These are phyloP conservation scores for Camponotus fellah DNA, from an alignment of 2,888 invertebrate species.

Conservation along the genomic window DNA sequence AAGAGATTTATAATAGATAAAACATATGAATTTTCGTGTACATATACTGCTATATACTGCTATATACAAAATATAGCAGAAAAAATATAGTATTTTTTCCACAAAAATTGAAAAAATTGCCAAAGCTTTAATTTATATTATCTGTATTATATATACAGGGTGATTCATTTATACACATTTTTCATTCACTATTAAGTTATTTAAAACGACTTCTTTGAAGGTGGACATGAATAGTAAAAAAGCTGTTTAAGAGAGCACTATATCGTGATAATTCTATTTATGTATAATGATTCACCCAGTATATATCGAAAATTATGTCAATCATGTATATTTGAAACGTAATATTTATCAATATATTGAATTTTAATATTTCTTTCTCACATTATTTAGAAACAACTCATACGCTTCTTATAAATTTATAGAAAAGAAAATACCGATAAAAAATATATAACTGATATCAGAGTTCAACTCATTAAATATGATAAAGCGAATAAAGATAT, in stretches of 20 bases:
- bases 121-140: constrained; percentile 7
- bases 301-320: constrained; percentile 33
- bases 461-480: constrained; percentile 18
- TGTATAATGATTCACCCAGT: constrained; percentile 33
- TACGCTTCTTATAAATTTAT: constrained; percentile 9
- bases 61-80: background rate
- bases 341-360: constrained; percentile 17
- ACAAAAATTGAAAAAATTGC: constrained; percentile 12
- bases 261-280: background rate
- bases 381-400: constrained; percentile 16
- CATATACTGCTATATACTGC: no score
- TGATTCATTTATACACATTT: background rate
- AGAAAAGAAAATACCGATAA: background rate
- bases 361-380: background rate
- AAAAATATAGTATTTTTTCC: background rate
- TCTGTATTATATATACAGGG: constrained; percentile 19
- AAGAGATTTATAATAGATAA: background rate
- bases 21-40: background rate
- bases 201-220: background rate
- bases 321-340: background rate
- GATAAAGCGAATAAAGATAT: background rate
- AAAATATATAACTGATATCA: background rate
- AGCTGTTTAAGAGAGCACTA: background rate
- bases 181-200: constrained; percentile 2
- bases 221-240: background rate